Conservation (phyloP, 1,140 invertebrate genomes). For the Protaetia brevitarsis region DNA sequence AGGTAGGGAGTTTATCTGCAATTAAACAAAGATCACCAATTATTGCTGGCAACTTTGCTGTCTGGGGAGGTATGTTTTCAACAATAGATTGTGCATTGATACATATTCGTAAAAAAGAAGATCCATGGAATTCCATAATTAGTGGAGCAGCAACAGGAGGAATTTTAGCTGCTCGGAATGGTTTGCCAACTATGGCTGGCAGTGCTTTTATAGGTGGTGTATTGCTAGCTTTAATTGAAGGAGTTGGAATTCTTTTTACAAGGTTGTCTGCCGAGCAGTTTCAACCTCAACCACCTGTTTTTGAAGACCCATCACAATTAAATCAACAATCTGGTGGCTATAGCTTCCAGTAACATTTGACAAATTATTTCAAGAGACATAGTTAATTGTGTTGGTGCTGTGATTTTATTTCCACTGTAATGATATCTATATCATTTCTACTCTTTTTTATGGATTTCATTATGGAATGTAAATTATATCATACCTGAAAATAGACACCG, state of each 20-base stretch:
- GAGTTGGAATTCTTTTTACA: slow-evolving; percentile 90
- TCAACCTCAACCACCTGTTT: slow-evolving; percentile 68
- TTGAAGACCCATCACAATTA: slow-evolving; percentile 63
- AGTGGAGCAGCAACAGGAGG: slow-evolving; percentile 94
- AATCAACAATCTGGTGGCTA: slow-evolving; percentile 16
- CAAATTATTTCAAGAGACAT: neutral
- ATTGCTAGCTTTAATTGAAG: slow-evolving; percentile 93
- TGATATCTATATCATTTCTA: neutral
- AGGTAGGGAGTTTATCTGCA: slow-evolving; percentile 76
- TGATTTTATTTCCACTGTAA: neutral
- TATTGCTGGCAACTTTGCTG: slow-evolving; percentile 89
- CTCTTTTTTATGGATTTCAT: neutral
- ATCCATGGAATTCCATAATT: slow-evolving; percentile 97
- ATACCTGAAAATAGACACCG: neutral
- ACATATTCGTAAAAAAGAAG: slow-evolving; percentile 93
- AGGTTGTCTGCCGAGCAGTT: slow-evolving; percentile 87
- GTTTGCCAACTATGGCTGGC: slow-evolving; percentile 89
- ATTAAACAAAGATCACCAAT: slow-evolving; percentile 88
- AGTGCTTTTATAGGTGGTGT: slow-evolving; percentile 94
- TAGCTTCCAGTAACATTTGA: slow-evolving; percentile 12
- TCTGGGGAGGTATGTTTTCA: slow-evolving; percentile 95
- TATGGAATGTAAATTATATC: neutral
- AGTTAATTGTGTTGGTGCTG: neutral
- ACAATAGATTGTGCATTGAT: slow-evolving; percentile 96
- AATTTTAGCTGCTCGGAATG: slow-evolving; percentile 91